phyloP scores from a whole-genome alignment of 2,797 vertebrate genomes.

The Phataginus tricuspis region DNA sequence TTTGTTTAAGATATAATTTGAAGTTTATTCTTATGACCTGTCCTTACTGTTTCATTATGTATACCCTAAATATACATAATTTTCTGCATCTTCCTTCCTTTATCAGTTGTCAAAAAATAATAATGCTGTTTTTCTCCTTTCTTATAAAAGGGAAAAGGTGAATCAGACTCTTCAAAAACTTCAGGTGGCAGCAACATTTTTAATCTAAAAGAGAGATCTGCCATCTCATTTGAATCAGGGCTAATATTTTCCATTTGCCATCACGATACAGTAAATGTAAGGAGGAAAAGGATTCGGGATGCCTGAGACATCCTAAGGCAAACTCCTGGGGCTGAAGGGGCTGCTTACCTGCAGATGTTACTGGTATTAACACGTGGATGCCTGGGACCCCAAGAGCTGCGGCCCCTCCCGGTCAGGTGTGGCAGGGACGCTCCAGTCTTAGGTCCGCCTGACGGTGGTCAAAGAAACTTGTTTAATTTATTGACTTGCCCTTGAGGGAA shows the following conservation, averaged over 20 bases:
- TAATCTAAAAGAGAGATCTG: conserved; percentile 19
- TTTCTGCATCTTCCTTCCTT: conserved; percentile 63
- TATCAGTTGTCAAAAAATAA: conserved; percentile 74
- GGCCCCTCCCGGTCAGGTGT: fast-evolving
- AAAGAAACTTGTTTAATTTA: neutral
- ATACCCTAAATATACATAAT: conserved; percentile 67
- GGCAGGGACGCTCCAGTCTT: fast-evolving
- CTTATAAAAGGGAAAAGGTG: conserved; percentile 71
- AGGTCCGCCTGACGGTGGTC: neutral
- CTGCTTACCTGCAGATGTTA: fast-evolving
- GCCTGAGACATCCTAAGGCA: fast-evolving
- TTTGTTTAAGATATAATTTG: conserved; percentile 67
- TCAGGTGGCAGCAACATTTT: conserved; percentile 62
- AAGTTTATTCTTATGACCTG: conserved; percentile 65
- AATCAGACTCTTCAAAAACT: conserved; percentile 69
- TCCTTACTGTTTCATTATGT: conserved; percentile 56
- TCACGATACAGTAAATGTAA: conserved; percentile 4
- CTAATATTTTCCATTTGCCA: neutral
- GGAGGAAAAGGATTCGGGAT: neutral
- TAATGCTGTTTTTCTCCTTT: conserved; percentile 55
- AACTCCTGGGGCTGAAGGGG: neutral
- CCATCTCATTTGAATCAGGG: conserved; percentile 14
- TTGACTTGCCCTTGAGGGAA: neutral
- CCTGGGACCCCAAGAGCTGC: fast-evolving
- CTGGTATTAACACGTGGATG: too few species aligned